These are phyloP conservation scores for Patella caerulea DNA, from an alignment of 2,888 invertebrate genomes.

Conservation along the genomic window DNA sequence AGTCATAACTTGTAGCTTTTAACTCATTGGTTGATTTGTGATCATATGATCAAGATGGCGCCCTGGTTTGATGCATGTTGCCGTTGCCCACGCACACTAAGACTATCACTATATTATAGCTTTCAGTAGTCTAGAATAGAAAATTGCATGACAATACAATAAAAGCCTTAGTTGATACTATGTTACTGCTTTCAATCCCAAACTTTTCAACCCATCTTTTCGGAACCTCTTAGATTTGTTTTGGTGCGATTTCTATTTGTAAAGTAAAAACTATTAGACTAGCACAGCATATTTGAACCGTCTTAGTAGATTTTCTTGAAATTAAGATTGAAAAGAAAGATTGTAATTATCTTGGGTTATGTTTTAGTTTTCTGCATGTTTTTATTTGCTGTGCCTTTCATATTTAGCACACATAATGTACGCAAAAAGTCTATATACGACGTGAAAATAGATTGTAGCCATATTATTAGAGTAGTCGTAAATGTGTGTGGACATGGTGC, in stretches of 20 bases:
- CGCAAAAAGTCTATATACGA: background rate
- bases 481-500: slow-evolving; percentile 9
- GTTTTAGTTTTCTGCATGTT: slow-evolving; percentile 2
- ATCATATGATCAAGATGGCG: slow-evolving; percentile 10
- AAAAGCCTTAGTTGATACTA: background rate
- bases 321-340: background rate
- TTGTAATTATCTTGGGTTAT: background rate
- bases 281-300: background rate
- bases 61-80: slow-evolving; percentile 13
- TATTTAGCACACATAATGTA: background rate
- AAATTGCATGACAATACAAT: background rate
- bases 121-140: slow-evolving; percentile 2
- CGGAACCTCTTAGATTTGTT: too few species aligned
- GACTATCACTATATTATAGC: slow-evolving; percentile 10
- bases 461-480: background rate
- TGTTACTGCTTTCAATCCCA: background rate
- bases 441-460: too few species aligned
- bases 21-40: slow-evolving; percentile 11
- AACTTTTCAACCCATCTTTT: slow-evolving; percentile 9
- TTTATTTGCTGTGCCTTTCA: slow-evolving; percentile 2
- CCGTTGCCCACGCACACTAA: slow-evolving; percentile 12
- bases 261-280: too few species aligned
- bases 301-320: background rate
- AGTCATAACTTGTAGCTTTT: slow-evolving; percentile 13
- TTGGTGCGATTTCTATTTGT: too few species aligned